These are phyloP conservation scores for cat (Felis catus) DNA, from an alignment of 2,113 vertebrate genomes.

Conservation along the genomic window DNA sequence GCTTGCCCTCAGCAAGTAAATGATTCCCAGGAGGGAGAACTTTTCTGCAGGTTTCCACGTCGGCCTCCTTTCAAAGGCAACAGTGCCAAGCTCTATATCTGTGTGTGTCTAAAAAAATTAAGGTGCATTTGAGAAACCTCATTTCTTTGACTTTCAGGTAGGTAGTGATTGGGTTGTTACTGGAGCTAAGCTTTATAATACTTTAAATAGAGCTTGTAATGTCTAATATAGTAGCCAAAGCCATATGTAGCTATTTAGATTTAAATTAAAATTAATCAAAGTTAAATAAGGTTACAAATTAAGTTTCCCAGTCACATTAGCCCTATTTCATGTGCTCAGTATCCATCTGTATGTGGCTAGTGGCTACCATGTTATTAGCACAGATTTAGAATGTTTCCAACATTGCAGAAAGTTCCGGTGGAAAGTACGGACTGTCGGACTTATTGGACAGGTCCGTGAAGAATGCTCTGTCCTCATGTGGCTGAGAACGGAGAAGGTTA, in stretches of 20 bases:
- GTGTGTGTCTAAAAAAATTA: not conserved
- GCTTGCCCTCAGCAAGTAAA: not conserved
- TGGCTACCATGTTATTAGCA: not conserved
- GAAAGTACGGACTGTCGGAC: not conserved
- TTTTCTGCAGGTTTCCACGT: not conserved
- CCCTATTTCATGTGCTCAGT: not conserved
- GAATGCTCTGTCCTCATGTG: not conserved
- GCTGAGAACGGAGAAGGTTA: not conserved
- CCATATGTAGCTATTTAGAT: not conserved
- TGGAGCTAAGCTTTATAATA: constrained; percentile 23
- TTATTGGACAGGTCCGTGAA: not conserved
- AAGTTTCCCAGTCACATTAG: not conserved
- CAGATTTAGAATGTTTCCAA: not conserved
- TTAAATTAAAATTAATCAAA: constrained; percentile 48
- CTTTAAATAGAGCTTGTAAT: not conserved
- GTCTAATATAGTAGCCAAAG: not conserved
- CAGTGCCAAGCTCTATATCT: not conserved
- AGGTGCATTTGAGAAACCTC: constrained; percentile 21
- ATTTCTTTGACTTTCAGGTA: constrained; percentile 38
- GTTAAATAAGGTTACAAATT: not conserved
- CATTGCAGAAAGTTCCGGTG: not conserved
- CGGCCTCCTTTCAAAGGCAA: not conserved
- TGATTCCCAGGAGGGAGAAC: not conserved
- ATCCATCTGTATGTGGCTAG: not conserved
- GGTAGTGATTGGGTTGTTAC: not conserved